Base-by-base conservation (phyloP, 2,113 vertebrate genomes). In the Notechis scutatus region DNA sequence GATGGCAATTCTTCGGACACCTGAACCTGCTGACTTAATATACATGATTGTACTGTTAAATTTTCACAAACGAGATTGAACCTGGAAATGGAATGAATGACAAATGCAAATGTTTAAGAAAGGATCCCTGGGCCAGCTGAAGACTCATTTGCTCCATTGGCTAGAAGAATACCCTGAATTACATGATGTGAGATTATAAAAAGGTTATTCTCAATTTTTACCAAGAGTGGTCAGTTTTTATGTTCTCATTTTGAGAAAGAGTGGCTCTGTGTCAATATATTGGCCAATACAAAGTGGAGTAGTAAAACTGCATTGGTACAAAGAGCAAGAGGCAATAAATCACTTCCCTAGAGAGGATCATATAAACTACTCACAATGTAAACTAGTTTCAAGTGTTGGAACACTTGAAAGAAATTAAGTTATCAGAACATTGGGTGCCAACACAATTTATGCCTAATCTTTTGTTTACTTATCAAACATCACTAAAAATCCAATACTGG, bases 301-400 rank as follows among this genome's bases (percentile, higher is more conserved):
- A 59, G 92, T 24, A 23, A 94, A 94, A 89, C 54, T 18, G 91
- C 54, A 92, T 50, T 74, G 86, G 15, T 85, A 93, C 81, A n/a
- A 45, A 93, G 91, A 56, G 39, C 0, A 85, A 87, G 10, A 55
- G 0, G 39, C 9, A 92, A 29, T 64, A 94, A 94, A 88, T 3
- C 0, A n/a, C 47, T 92, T 93, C 12, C 87, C 11, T 55, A 6
- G 18, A 89, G 69, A 81, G 1, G 2, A 92, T 74, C 12, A 87
- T 93, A 92, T 90, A 92, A 89, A 87, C 1, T 55, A 88, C 18
- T 87, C 0, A 47, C 55, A 24, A 4, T 91, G 92, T 1, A 45
- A 45, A 45, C 45, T 45, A 45, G 45, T 45, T 45, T 45, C 45
- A 5, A 45, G 45, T 89, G 89, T 90, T 39, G 93, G 47, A 92